Conservation (phyloP, 2,797 vertebrate genomes). For the Enteromius paludinosus region DNA sequence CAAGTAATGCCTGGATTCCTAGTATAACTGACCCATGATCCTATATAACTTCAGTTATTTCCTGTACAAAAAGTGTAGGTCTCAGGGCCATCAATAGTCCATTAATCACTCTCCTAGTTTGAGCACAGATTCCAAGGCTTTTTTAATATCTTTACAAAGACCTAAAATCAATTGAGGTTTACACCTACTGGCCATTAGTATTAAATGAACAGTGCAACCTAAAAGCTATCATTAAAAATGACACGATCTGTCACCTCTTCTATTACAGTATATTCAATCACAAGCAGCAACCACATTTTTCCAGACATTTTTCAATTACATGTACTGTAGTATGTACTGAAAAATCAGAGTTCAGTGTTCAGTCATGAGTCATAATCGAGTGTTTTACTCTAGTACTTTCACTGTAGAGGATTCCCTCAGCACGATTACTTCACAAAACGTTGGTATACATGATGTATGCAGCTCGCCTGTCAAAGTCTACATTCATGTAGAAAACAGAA, state of each 20-base stretch:
- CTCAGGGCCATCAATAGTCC: not conserved
- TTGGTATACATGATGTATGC: not conserved
- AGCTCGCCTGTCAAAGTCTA: not conserved
- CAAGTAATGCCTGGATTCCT: not conserved
- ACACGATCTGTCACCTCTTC: not conserved
- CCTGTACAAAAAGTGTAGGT: not conserved
- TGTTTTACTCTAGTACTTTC: not conserved
- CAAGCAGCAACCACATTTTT: not conserved
- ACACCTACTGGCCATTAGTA: not conserved
- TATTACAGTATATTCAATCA: not conserved
- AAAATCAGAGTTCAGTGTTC: not conserved
- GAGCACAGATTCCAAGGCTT: not conserved
- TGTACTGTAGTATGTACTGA: not conserved
- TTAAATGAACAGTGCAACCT: not conserved
- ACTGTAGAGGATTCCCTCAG: not conserved
- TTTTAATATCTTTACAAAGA: slow-evolving; percentile 8
- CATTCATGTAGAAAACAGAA: not conserved
- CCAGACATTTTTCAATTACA: not conserved
- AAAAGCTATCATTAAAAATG: not conserved
- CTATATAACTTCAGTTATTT: not conserved
- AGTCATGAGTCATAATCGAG: not conserved
- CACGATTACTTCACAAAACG: not conserved
- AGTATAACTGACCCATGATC: not conserved
- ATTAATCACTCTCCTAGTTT: not conserved
- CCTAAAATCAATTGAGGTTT: slow-evolving; percentile 1